A percentile compares a stretch with the other conserved stretches of the same genome.
Evolutionary conservation across 2,797 vertebrate genomes (phyloP).

Genomic region (Lophotriccus pileatus): DNA sequence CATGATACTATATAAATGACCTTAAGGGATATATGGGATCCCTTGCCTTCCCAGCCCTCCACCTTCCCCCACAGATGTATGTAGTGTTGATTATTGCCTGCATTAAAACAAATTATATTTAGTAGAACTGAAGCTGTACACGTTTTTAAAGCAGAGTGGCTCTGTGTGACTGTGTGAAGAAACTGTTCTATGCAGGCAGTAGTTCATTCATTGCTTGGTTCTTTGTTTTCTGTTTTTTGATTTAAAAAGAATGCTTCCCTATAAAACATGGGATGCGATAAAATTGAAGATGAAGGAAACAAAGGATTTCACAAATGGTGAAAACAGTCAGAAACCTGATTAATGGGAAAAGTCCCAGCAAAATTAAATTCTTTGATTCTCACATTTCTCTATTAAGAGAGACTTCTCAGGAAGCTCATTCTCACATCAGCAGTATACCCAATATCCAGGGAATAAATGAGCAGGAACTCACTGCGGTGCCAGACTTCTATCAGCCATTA

Average conservation of each 20-base stretch:
- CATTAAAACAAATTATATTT: background rate
- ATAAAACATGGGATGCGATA: background rate
- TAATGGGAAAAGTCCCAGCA: constrained; percentile 29
- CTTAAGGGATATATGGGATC: background rate
- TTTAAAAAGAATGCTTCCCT: background rate
- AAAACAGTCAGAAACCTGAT: constrained; percentile 5
- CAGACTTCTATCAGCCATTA: constrained; percentile 54
- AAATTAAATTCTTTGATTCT: constrained; percentile 52
- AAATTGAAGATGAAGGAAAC: constrained; percentile 22
- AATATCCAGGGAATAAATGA: constrained; percentile 54
- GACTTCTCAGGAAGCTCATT: constrained; percentile 63
- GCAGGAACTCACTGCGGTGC: constrained; percentile 14
- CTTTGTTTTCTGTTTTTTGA: background rate
- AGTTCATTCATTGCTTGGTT: background rate
- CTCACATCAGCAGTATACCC: constrained; percentile 44
- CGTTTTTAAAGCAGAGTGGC: background rate
- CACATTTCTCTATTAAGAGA: constrained; percentile 47
- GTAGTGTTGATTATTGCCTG: background rate
- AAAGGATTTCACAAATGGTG: background rate
- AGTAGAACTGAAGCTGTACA: background rate
- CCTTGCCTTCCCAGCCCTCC: background rate
- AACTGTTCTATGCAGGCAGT: background rate
- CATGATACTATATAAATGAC: background rate
- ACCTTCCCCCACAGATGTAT: background rate
- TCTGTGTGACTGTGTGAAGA: background rate